phyloP scores from a whole-genome alignment of 2,888 invertebrate species.

The Conomelus anceps region DNA sequence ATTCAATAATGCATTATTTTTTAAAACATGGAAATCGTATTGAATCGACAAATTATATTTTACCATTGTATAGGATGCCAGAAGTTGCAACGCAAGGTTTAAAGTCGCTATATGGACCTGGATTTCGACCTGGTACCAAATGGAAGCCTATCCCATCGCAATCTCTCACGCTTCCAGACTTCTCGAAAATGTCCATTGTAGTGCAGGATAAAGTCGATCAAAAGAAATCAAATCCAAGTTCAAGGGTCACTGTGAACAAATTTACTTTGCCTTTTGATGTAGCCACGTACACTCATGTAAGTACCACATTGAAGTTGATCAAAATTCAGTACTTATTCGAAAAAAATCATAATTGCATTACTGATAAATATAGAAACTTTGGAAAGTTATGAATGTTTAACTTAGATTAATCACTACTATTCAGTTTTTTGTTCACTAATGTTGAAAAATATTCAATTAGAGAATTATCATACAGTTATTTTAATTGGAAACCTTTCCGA shows the following conservation, averaged over 20 bases:
- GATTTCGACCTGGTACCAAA: constrained; percentile 37
- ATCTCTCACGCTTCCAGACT: constrained; percentile 53
- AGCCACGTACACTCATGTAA: constrained; percentile 65
- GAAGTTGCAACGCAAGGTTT: constrained; percentile 67
- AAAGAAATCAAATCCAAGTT: constrained; percentile 52
- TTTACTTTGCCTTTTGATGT: constrained; percentile 65
- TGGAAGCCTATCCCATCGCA: constrained; percentile 12
- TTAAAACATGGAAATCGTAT: not conserved
- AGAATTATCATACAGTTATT: no score
- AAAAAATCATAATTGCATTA: no score
- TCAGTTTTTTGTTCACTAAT: no score
- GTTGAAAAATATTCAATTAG: no score
- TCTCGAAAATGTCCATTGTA: constrained; percentile 63
- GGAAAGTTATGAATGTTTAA: no score
- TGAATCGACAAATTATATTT: not conserved
- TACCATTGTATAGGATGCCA: constrained; percentile 49
- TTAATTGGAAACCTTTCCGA: no score
- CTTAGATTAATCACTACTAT: no score
- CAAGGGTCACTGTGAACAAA: constrained; percentile 56
- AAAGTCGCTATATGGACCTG: constrained; percentile 66
- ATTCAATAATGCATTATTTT: not conserved
- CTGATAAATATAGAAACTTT: no score
- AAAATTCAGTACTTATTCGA: not conserved
- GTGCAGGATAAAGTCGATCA: constrained; percentile 60
- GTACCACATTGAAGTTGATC: constrained; percentile 17